Base-by-base conservation (phyloP, 2,797 vertebrate species). In the Oreochromis grahami region DNA sequence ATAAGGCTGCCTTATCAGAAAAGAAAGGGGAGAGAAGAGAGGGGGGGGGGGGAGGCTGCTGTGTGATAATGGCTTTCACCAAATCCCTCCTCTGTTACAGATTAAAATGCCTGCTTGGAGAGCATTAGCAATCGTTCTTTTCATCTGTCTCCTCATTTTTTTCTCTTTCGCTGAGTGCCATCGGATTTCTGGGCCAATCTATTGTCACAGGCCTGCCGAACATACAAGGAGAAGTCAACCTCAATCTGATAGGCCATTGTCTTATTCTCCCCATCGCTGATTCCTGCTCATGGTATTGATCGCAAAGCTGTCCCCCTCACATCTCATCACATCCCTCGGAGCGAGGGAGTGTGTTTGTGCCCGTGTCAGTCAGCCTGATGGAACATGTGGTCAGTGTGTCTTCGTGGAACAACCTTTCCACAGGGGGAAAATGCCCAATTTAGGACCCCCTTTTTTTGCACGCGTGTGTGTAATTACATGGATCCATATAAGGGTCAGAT, bases 21-120 rank as follows among this genome's bases (percentile, higher is more conserved):
- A 95, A 94, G 94, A 95, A 95, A 81, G 70, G 86, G 84, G 80
- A 80, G 79, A 76, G 81, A 78, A 80, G 65, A 68, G 48, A 32
- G 14, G 77, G 34, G 70, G 77, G 70, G 77, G 24, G 55, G 79
- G 50, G 90, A 78, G 26, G 26, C 80, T 29, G 87, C 94, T 88
- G 93, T 96, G 96, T 97, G 97, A 98, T 97, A 98, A 98, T 97
- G 97, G 97, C 96, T 97, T 97, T 97, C 96, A 97, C 96, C 96
- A 97, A 97, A 97, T 97, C 97, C 96, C 96, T 94, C 70, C 95
- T 96, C 96, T 97, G 97, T 97, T 97, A 97, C 96, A 98, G 97
- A 97, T 98, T 98, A 98, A 97, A 97, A 96, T 93, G 95, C 95
- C 83, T 86, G 93, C 96, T 96, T 96, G 95, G 92, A 94, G 95